Evolutionary conservation across 2,797 vertebrate species (phyloP).

Genomic region (Coreius guichenoti): DNA sequence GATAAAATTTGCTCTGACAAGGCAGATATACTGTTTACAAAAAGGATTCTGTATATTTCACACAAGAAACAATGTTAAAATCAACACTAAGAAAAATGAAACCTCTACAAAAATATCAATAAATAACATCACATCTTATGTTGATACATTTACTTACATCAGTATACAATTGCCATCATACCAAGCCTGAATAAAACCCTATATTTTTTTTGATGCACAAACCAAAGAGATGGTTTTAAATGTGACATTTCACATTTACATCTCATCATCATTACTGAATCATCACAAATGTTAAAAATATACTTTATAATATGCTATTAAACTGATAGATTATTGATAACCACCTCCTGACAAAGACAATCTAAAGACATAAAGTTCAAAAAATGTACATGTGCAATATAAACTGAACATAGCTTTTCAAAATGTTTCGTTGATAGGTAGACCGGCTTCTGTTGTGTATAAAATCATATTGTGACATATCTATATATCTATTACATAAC

Average conservation of each 20-base stretch:
- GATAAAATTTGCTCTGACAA: conserved; percentile 73
- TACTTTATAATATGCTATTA: conserved; percentile 51
- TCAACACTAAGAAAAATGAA: conserved; percentile 79
- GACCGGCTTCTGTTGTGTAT: conserved; percentile 45
- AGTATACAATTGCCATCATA: conserved; percentile 75
- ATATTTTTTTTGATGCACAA: conserved; percentile 51
- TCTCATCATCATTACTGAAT: conserved; percentile 41
- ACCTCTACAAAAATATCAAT: conserved; percentile 84
- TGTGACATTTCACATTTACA: conserved; percentile 57
- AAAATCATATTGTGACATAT: conserved; percentile 21
- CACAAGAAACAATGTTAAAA: conserved; percentile 74
- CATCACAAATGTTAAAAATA: conserved; percentile 50
- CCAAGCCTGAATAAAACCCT: conserved; percentile 53
- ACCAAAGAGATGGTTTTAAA: conserved; percentile 51
- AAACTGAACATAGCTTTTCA: conserved; percentile 61
- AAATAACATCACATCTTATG: conserved; percentile 87
- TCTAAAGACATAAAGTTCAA: conserved; percentile 51
- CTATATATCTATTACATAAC: neutral
- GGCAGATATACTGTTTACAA: conserved; percentile 67
- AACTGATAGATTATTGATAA: conserved; percentile 52
- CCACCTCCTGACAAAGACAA: conserved; percentile 55
- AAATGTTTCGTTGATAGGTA: conserved; percentile 39
- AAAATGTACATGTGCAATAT: conserved; percentile 66
- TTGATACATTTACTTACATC: conserved; percentile 86
- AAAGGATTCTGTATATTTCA: conserved; percentile 80